A percentile compares a stretch with the other conserved stretches of the same genome.
phyloP scores from a whole-genome alignment of 2,888 invertebrate species.

The Xiphydria camelus region DNA sequence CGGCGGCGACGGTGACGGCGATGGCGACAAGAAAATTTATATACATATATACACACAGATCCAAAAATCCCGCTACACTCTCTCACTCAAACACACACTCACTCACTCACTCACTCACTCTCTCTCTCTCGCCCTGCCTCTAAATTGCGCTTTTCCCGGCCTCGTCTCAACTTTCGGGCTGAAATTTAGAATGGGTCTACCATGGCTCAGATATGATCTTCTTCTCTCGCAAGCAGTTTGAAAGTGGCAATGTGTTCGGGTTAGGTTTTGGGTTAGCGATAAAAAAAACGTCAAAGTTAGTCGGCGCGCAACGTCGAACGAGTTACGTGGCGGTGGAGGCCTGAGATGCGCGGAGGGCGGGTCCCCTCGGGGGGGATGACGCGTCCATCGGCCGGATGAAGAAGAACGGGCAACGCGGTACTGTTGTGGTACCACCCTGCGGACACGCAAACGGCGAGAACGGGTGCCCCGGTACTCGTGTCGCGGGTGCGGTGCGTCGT shows the following conservation, averaged over 20 bases:
- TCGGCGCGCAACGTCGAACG: background rate
- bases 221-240: slow-evolving; percentile 61
- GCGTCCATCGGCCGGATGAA: too few relatives aligned
- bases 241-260: slow-evolving; percentile 62
- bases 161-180: slow-evolving; percentile 6
- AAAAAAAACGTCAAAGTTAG: background rate
- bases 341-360: too few relatives aligned
- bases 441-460: too few relatives aligned
- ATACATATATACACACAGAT: too few relatives aligned
- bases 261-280: slow-evolving; percentile 9
- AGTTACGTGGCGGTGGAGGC: too few relatives aligned
- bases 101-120: background rate
- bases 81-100: background rate
- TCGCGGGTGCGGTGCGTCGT: slow-evolving; percentile 11
- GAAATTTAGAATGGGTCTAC: slow-evolving; percentile 54
- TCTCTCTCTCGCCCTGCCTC: slow-evolving; percentile 11
- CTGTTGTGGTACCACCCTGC: too few relatives aligned
- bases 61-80: too few relatives aligned
- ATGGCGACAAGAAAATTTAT: too few relatives aligned
- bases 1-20: too few relatives aligned
- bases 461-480: background rate
- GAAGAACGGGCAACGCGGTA: too few relatives aligned
- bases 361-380: too few relatives aligned
- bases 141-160: slow-evolving; percentile 12
- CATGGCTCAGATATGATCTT: slow-evolving; percentile 68